A percentile compares a stretch with the other conserved stretches of the same genome.
These are phyloP conservation scores for Phodopus roborovskii DNA, from an alignment of 2,113 vertebrate genomes.

Conservation along the genomic window DNA sequence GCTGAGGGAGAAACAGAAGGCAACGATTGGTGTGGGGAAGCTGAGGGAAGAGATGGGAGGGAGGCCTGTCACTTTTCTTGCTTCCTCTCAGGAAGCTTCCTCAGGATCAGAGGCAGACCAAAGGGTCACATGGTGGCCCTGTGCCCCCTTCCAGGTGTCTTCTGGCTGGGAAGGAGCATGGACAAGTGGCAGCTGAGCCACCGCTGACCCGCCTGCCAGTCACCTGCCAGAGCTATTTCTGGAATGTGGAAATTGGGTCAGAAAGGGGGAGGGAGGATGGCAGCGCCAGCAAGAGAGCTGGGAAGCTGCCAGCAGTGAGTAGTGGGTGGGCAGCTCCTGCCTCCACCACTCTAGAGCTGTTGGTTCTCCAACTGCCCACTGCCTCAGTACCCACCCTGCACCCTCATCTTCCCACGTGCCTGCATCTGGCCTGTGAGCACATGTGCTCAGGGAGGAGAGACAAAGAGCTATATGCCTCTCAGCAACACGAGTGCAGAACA, in stretches of 20 bases:
- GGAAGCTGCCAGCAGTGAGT: slow-evolving; percentile 43
- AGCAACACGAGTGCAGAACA: neutral
- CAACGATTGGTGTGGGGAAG: neutral
- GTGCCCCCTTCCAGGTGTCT: neutral
- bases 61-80: neutral
- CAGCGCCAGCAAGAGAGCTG: slow-evolving; percentile 55
- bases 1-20: slow-evolving; percentile 31
- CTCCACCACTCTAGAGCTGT: neutral
- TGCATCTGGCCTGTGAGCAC: neutral
- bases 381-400: neutral
- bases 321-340: neutral
- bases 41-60: neutral
- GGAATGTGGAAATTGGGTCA: slow-evolving; percentile 88
- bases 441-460: neutral
- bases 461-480: neutral
- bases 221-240: slow-evolving; percentile 87
- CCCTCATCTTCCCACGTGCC: neutral
- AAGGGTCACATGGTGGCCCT: neutral
- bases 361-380: neutral
- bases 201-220: slow-evolving; percentile 72
- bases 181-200: neutral
- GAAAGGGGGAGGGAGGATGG: slow-evolving; percentile 82
- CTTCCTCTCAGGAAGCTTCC: slow-evolving; percentile 14
- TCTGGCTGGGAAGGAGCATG: neutral
- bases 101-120: neutral